Conservation (phyloP, 2,797 vertebrate species). For the Thamnophis elegans region DNA sequence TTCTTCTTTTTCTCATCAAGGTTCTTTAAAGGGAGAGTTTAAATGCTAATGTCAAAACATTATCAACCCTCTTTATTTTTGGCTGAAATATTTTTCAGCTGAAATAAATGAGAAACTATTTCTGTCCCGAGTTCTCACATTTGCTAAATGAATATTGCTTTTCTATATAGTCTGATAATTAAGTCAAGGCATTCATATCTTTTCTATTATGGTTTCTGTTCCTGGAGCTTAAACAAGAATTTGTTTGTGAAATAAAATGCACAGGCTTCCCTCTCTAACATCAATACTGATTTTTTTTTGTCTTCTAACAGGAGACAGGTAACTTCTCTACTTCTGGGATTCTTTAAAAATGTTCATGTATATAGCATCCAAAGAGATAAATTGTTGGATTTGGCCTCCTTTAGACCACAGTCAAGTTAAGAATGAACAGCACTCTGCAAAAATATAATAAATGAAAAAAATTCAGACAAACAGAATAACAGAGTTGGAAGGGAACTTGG, state of each 20-base stretch:
- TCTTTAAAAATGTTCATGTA: constrained; percentile 19
- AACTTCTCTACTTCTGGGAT: constrained; percentile 28
- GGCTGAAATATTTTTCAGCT: constrained; percentile 21
- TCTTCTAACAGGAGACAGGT: constrained; percentile 40
- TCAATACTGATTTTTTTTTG: constrained; percentile 56
- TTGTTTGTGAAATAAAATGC: constrained; percentile 46
- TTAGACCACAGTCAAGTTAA: constrained; percentile 29
- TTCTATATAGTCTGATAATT: constrained; percentile 31
- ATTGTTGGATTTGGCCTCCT: constrained; percentile 28
- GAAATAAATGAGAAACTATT: background rate
- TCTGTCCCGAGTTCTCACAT: background rate
- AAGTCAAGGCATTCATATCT: constrained; percentile 37
- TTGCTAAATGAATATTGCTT: constrained; percentile 32
- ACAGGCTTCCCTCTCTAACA: constrained; percentile 37
- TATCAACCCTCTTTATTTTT: constrained; percentile 17
- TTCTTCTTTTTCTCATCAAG: background rate
- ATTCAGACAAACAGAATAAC: background rate
- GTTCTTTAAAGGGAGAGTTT: background rate
- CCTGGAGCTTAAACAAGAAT: constrained; percentile 43
- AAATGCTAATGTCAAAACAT: constrained; percentile 23
- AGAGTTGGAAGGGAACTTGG: background rate
- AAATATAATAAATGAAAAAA: background rate
- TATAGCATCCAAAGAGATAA: constrained; percentile 28
- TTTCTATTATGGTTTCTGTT: constrained; percentile 40
- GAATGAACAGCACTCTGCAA: background rate